These are phyloP conservation scores for Drosophila mulleri DNA, from an alignment of 2,888 invertebrate genomes.

Conservation along the genomic window DNA sequence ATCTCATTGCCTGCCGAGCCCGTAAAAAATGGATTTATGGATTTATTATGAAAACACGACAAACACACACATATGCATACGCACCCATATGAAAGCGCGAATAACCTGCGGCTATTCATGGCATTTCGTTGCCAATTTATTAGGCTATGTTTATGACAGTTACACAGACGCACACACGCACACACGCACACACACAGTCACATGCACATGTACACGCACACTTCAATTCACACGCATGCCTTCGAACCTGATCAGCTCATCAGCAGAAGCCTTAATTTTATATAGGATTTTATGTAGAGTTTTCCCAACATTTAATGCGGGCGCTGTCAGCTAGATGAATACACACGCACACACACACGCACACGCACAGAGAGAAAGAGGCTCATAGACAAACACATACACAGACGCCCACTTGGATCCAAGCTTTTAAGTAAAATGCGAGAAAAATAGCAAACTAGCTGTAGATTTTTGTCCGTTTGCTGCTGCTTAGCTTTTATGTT, in stretches of 20 bases:
- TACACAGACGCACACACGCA: constrained; percentile 24
- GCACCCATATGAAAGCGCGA: constrained; percentile 19
- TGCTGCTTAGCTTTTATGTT: constrained; percentile 68
- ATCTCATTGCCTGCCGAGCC: constrained; percentile 69
- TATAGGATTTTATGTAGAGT: constrained; percentile 40
- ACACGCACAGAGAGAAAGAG: background rate
- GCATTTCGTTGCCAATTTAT: constrained; percentile 72
- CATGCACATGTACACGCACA: constrained; percentile 5
- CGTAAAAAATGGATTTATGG: constrained; percentile 77
- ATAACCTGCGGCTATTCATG: constrained; percentile 64
- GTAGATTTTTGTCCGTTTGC: constrained; percentile 62
- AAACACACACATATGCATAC: constrained; percentile 24
- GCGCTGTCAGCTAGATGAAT: constrained; percentile 48
- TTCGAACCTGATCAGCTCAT: constrained; percentile 59
- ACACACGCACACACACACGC: constrained; percentile 5
- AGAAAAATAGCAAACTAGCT: constrained; percentile 49
- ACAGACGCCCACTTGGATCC: constrained; percentile 34
- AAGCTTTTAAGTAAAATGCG: constrained; percentile 30
- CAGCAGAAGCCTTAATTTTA: constrained; percentile 62
- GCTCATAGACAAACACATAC: constrained; percentile 8
- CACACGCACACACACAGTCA: constrained; percentile 11
- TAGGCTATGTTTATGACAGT: constrained; percentile 72
- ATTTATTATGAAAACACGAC: constrained; percentile 73
- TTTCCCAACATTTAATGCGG: constrained; percentile 54
- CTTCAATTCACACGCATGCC: background rate